Evolutionary conservation across 2,113 vertebrate species (phyloP).

Genomic region (Panthera uncia): DNA sequence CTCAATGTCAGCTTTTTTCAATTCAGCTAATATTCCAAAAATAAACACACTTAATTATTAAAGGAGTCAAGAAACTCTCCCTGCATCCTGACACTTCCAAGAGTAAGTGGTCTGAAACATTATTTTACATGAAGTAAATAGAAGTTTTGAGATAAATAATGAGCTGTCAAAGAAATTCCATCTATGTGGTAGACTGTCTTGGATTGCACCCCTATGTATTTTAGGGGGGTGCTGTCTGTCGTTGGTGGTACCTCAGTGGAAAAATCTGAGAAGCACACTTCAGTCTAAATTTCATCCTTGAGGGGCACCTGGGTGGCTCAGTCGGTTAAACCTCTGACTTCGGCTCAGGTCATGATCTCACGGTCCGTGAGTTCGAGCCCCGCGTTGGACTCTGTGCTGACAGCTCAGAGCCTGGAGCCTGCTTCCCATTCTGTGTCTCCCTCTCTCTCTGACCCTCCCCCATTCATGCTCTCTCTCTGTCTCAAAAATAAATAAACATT

Average conservation of each 20-base stretch:
- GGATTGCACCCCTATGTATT: not conserved
- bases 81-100: not conserved
- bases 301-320: not conserved
- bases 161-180: not conserved
- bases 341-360: no score
- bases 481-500: no score
- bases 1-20: not conserved
- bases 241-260: not conserved
- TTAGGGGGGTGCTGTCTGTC: not conserved
- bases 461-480: no score
- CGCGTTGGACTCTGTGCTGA: no score
- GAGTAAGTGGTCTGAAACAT: not conserved
- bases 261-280: not conserved
- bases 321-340: no score
- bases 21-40: constrained; percentile 12
- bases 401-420: no score
- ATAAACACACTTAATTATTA: not conserved
- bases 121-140: not conserved
- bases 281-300: not conserved
- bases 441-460: no score
- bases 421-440: no score
- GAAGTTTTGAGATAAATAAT: not conserved
- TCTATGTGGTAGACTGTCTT: not conserved
- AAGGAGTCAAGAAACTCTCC: not conserved
- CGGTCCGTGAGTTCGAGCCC: no score